Conservation (phyloP, 2,888 invertebrate genomes). For the Hyposoter dolosus region DNA sequence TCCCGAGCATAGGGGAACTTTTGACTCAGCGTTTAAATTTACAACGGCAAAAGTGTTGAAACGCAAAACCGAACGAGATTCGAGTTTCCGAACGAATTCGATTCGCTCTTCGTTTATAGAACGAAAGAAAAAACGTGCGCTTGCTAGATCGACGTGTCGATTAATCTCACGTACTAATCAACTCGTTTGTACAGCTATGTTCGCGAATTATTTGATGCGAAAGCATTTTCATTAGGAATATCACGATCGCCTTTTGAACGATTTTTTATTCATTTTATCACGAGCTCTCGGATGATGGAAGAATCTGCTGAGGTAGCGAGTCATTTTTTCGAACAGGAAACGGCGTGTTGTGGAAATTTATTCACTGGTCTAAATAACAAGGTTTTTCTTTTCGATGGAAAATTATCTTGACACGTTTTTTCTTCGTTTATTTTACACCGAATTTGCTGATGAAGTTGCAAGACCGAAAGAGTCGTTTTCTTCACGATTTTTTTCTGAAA, state of each 20-base stretch:
- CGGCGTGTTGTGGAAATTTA: background rate
- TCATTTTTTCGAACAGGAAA: background rate
- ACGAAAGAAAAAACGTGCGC: background rate
- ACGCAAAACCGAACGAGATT: slow-evolving; percentile 27
- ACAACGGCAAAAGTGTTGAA: slow-evolving; percentile 69
- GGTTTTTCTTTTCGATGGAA: background rate
- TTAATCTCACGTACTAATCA: background rate
- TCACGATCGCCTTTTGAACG: background rate
- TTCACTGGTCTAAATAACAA: background rate
- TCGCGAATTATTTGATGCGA: background rate
- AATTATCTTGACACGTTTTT: background rate
- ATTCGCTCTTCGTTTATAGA: slow-evolving; percentile 17
- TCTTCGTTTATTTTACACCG: background rate
- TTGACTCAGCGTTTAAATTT: slow-evolving; percentile 80
- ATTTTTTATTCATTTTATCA: background rate
- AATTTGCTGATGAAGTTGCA: background rate
- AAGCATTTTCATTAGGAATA: background rate
- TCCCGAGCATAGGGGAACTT: slow-evolving; percentile 54
- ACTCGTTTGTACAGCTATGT: background rate
- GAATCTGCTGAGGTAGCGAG: background rate
- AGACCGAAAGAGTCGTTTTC: too few relatives aligned
- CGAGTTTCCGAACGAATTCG: slow-evolving; percentile 33
- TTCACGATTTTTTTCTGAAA: too few relatives aligned
- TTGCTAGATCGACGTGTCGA: background rate
- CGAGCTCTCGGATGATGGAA: background rate